Percentiles rank a stretch among this genome's conserved stretches.
Evolutionary conservation across 2,888 invertebrate species (phyloP).

Genomic region (Caenorhabditis sinica): DNA sequence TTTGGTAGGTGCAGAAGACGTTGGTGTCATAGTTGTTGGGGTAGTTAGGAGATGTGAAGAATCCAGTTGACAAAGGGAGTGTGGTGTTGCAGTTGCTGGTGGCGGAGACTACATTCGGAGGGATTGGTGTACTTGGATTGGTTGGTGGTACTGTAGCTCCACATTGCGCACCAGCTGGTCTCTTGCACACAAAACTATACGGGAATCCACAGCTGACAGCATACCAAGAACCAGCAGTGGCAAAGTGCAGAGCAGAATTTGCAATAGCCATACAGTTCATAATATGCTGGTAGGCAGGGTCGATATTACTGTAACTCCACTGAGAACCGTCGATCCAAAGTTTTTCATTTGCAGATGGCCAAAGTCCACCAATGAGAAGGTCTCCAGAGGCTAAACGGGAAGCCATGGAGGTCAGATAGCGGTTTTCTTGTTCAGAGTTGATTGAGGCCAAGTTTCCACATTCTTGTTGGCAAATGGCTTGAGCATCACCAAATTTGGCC

Average conservation of each 20-base stretch:
- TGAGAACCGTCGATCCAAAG: neutral
- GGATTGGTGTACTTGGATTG: neutral
- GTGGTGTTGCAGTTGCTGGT: neutral
- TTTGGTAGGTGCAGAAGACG: constrained; percentile 2
- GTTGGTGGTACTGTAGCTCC: neutral
- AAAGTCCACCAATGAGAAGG: neutral
- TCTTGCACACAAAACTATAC: neutral
- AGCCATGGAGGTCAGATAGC: neutral
- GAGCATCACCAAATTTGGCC: neutral
- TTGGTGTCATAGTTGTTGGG: neutral
- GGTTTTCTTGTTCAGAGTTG: constrained; percentile 5
- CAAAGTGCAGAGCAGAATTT: neutral
- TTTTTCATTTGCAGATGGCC: neutral
- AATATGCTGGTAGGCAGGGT: neutral
- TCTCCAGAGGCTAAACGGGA: neutral
- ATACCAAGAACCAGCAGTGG: neutral
- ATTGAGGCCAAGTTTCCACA: constrained; percentile 10
- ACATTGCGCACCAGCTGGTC: constrained; percentile 3
- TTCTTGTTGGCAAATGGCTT: neutral
- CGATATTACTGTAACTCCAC: neutral
- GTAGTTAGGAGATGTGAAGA: constrained; percentile 3
- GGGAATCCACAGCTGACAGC: neutral
- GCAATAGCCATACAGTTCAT: neutral
- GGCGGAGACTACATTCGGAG: neutral
- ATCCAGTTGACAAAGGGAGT: neutral